phyloP scores from a whole-genome alignment of 1,140 invertebrate genomes.

The Drosophila funebris region DNA sequence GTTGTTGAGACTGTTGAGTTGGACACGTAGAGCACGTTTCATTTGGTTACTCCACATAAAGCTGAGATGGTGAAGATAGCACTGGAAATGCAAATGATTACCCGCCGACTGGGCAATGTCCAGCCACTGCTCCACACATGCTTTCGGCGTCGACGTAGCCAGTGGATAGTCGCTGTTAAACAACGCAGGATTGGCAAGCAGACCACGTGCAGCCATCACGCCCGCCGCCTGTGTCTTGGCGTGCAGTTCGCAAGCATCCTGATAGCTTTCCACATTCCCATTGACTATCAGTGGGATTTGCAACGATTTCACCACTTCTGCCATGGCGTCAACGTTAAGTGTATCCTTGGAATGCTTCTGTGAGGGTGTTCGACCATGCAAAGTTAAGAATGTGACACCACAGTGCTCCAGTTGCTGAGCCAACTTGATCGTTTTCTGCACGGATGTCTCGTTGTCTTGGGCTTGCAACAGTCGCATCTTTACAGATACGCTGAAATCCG shows the following conservation, averaged over 20 bases:
- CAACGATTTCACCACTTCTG: constrained; percentile 87
- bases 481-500: constrained; percentile 94
- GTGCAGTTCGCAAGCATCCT: constrained; percentile 88
- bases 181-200: constrained; percentile 95
- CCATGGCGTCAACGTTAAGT: constrained; percentile 88
- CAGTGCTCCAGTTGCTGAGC: constrained; percentile 92
- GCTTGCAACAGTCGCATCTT: constrained; percentile 92
- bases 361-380: constrained; percentile 94
- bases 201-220: constrained; percentile 94
- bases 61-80: constrained; percentile 96
- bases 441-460: constrained; percentile 52
- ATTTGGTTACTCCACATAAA: constrained; percentile 95
- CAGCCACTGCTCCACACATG: constrained; percentile 95
- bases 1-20: constrained; percentile 91
- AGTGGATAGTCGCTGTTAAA: constrained; percentile 90
- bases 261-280: constrained; percentile 91
- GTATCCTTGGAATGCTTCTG: constrained; percentile 92
- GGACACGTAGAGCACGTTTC: constrained; percentile 87
- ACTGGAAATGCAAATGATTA: constrained; percentile 88
- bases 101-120: constrained; percentile 86
- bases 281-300: constrained; percentile 95
- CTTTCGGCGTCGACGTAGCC: constrained; percentile 87
- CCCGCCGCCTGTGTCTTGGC: constrained; percentile 90
- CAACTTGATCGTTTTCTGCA: constrained; percentile 84
- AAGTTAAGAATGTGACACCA: constrained; percentile 93